Evolutionary conservation across 2,113 vertebrate species (phyloP).

Genomic region (Probosciger aterrimus): DNA sequence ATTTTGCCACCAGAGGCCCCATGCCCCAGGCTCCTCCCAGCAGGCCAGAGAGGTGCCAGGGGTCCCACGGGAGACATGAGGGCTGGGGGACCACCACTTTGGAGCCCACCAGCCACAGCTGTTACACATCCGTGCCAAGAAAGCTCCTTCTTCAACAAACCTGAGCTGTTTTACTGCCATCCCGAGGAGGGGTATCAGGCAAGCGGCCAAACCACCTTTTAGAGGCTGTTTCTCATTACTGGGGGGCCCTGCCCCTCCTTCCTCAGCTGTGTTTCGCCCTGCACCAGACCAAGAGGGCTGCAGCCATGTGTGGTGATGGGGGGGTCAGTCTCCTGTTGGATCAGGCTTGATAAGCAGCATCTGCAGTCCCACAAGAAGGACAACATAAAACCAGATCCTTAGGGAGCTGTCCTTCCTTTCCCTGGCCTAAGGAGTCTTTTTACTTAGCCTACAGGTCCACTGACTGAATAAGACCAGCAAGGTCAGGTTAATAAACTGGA

Average conservation of each 20-base stretch:
- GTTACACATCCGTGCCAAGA: background rate
- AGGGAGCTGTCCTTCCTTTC: background rate
- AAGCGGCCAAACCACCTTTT: background rate
- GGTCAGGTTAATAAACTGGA: background rate
- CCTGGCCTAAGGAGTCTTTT: background rate
- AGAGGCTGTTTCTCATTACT: background rate
- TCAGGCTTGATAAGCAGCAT: background rate
- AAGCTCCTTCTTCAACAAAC: background rate
- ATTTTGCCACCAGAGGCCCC: background rate
- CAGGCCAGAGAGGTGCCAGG: background rate
- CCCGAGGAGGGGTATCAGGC: background rate
- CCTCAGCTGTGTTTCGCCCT: background rate
- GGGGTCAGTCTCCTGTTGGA: background rate
- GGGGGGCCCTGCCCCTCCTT: background rate
- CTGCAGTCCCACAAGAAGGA: background rate
- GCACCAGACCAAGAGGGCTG: fast-evolving
- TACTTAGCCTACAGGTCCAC: background rate
- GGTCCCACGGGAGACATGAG: background rate
- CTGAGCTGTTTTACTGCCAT: background rate
- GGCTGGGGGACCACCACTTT: background rate
- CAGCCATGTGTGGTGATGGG: fast-evolving
- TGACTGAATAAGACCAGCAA: background rate
- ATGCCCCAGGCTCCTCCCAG: background rate
- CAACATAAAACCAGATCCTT: fast-evolving
- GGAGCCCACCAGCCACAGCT: background rate